Conservation (phyloP, 2,113 vertebrate species). For the Perognathus longimembris region DNA sequence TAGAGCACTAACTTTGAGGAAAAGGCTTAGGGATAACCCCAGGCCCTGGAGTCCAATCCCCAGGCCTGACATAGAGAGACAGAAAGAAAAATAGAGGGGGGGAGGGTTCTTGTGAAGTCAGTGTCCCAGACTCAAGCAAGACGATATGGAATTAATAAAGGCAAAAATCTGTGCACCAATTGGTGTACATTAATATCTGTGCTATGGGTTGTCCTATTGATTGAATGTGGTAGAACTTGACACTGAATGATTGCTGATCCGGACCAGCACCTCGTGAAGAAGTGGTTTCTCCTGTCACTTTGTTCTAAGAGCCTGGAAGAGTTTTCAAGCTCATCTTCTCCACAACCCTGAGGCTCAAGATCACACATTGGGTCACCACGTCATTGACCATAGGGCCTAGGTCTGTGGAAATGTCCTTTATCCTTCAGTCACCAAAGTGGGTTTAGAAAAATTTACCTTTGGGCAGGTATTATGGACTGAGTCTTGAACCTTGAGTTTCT, state of each 20-base stretch:
- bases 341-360: fast-evolving
- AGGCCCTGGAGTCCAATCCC: no score
- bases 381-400: neutral
- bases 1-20: no score
- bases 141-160: neutral
- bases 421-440: neutral
- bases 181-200: neutral
- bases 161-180: neutral
- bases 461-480: neutral
- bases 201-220: neutral
- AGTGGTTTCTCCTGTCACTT: neutral
- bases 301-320: neutral
- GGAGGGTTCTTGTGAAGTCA: neutral
- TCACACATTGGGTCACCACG: neutral
- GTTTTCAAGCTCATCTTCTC: neutral
- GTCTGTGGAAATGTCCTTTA: neutral
- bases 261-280: neutral
- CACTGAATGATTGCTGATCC: neutral
- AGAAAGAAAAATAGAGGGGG: neutral
- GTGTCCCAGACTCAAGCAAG: neutral
- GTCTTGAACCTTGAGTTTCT: neutral
- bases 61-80: no score
- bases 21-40: no score
- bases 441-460: no score
- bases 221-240: neutral